These are phyloP conservation scores for Mionectes olivaceus DNA, from an alignment of 2,797 vertebrate genomes.

Conservation along the genomic window DNA sequence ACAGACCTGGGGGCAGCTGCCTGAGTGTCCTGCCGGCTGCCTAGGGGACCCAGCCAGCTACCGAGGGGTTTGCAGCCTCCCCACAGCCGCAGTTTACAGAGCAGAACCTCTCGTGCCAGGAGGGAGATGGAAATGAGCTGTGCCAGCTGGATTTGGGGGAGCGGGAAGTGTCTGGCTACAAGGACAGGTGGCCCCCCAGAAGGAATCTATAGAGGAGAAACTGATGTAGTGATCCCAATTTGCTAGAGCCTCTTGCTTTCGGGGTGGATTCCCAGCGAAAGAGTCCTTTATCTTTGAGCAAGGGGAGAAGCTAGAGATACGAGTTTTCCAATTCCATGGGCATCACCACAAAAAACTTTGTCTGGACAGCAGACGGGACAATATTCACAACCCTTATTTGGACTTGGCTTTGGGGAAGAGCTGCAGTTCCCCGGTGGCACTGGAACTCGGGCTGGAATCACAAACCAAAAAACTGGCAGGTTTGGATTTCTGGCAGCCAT, in stretches of 20 bases:
- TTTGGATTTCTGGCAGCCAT: background rate
- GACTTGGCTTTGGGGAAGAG: background rate
- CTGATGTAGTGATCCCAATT: no score
- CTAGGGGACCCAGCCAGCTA: background rate
- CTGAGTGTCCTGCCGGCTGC: background rate
- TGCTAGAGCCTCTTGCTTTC: background rate
- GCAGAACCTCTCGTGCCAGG: background rate
- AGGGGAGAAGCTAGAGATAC: background rate
- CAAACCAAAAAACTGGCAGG: rapidly evolving
- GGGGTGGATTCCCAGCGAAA: background rate
- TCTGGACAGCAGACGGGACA: background rate
- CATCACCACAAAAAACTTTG: background rate
- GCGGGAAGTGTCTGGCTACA: rapidly evolving
- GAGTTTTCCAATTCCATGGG: rapidly evolving
- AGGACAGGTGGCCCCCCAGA: background rate
- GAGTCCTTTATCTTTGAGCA: background rate
- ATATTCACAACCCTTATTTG: background rate
- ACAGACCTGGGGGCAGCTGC: background rate
- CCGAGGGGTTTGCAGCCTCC: background rate
- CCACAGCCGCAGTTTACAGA: background rate
- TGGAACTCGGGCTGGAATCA: rapidly evolving
- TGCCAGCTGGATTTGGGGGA: background rate
- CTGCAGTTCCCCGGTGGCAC: rapidly evolving
- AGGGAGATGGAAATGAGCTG: background rate
- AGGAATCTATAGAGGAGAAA: rapidly evolving